phyloP scores from a whole-genome alignment of 2,113 vertebrate genomes.

The Benitochromis conjunctus region DNA sequence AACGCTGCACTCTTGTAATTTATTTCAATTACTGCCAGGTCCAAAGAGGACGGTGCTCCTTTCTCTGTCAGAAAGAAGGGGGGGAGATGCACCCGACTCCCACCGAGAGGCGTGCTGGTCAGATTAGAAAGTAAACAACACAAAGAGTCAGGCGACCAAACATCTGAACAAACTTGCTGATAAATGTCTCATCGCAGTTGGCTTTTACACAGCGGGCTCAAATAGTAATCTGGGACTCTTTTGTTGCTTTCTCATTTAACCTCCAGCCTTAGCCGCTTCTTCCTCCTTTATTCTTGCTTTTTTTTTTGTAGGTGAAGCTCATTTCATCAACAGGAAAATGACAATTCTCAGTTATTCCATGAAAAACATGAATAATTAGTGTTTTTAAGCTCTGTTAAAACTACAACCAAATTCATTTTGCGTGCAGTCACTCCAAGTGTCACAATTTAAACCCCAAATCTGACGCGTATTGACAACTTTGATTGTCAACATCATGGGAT shows the following conservation, averaged over 20 bases:
- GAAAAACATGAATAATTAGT: neutral
- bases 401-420: neutral
- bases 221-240: neutral
- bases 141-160: neutral
- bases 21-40: slow-evolving; percentile 83
- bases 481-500: neutral
- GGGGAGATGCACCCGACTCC: slow-evolving; percentile 19
- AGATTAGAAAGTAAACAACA: slow-evolving; percentile 41
- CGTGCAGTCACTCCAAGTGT: neutral
- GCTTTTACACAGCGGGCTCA: neutral
- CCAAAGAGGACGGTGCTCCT: slow-evolving; percentile 76
- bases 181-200: neutral
- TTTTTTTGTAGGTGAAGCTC: neutral
- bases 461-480: neutral
- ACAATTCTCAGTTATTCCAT: neutral
- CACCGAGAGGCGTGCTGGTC: slow-evolving; percentile 43
- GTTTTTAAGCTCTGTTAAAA: neutral
- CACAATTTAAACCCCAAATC: neutral
- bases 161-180: slow-evolving; percentile 18
- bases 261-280: neutral
- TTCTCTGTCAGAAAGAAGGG: slow-evolving; percentile 37
- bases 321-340: neutral
- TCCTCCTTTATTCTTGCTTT: neutral
- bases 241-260: neutral
- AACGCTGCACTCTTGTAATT: slow-evolving; percentile 78